These are phyloP conservation scores for Okamejei kenojei DNA, from an alignment of 2,797 vertebrate species.

Conservation along the genomic window DNA sequence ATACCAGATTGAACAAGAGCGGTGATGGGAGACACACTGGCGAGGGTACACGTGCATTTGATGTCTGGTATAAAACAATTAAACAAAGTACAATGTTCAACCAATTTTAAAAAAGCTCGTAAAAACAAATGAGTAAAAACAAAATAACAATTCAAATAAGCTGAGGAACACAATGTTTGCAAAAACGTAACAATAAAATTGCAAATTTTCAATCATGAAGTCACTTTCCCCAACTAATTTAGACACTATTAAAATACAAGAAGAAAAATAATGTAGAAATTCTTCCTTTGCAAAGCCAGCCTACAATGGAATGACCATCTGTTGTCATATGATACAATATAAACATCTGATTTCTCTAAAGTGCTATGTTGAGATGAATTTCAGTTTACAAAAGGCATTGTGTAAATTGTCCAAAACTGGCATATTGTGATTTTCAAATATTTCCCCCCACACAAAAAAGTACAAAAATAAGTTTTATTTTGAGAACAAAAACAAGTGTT, in stretches of 20 bases:
- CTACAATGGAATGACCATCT: slow-evolving; percentile 36
- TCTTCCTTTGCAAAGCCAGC: slow-evolving; percentile 34
- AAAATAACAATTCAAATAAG: slow-evolving; percentile 17
- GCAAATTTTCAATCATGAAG: background rate
- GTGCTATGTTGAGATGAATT: slow-evolving; percentile 52
- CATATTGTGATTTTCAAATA: background rate
- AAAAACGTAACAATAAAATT: slow-evolving; percentile 8
- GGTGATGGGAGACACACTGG: background rate
- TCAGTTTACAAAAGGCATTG: background rate
- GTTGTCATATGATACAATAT: slow-evolving; percentile 36
- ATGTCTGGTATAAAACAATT: background rate
- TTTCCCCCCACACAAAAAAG: background rate
- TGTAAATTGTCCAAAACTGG: slow-evolving; percentile 30
- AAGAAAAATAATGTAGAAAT: slow-evolving; percentile 26
- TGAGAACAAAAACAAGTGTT: slow-evolving; percentile 28
- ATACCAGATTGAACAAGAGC: slow-evolving; percentile 21
- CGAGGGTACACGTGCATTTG: background rate
- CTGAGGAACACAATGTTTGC: slow-evolving; percentile 21
- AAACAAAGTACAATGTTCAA: background rate
- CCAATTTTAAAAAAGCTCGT: slow-evolving; percentile 18
- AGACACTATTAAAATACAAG: slow-evolving; percentile 13
- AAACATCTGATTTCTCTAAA: slow-evolving; percentile 48
- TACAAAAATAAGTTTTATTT: slow-evolving; percentile 35
- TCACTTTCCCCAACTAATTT: background rate
- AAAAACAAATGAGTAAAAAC: background rate